Evolutionary conservation across 1,140 invertebrate species (phyloP), one percentile per base, ranked within the genome.

Genomic region (Melipona quadrifasciata): DNA sequence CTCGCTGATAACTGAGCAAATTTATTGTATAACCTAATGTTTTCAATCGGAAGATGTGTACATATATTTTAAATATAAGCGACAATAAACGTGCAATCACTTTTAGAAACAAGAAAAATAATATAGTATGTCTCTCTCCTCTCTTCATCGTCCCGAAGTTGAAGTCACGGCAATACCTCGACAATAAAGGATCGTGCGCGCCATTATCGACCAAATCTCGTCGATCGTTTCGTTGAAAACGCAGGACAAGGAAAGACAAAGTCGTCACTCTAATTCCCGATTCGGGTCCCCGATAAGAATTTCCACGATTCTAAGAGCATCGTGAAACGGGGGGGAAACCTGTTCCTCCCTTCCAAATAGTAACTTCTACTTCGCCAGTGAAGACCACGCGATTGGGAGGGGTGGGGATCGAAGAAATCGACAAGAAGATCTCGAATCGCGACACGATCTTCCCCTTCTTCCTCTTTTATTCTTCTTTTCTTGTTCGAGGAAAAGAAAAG

Each of bases 191-290:
- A 61, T 27, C 34, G 1, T 31, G 21, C 21, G 14, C 58, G 12
- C 14, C 27, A 19, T 47, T 61, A 76, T n/a, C 19, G 34, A 39
- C 74, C 19, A 65, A 65, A 65, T 16, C 65, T 51, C 12, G 14
- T 12, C 39, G 34, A 0, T 1, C 4, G 39, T 14, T 64, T 77
- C n/a, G 8, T 51, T 31, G 27, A 77, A 51, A 51, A 31, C 47
- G 24, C 75, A n/a, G 34, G 16, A 47, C 31, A 2, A 39, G 39
- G 6, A 6, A 39, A 5, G 39, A 21, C 16, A 1, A 16, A 10
- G 34, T 19, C 24, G 55, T 47, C 74, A 19, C 24, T 77, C 61
- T 31, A 77, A 77, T 65, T 65, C 61, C 39, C 39, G 75, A 65
- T 77, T 65, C 75, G n/a, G 24, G 21, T 4, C 4, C 12, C 11